phyloP scores from a whole-genome alignment of 2,797 vertebrate species.

The Meriones psammophilus region DNA sequence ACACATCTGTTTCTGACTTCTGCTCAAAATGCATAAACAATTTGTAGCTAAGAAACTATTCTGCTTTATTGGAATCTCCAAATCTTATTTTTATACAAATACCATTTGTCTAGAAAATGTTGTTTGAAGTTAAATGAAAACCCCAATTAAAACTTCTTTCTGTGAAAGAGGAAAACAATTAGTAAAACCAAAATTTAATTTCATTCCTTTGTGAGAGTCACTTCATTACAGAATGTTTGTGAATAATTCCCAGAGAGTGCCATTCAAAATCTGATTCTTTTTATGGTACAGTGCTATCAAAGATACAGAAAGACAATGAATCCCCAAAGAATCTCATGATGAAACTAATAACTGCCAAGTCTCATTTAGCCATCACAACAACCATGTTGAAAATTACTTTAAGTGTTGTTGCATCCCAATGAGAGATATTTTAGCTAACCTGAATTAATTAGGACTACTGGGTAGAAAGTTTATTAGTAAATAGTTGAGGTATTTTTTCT shows the following conservation, averaged over 20 bases:
- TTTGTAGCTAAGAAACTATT: slow-evolving; percentile 1
- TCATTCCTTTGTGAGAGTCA: slow-evolving; percentile 12
- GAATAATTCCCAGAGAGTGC: not conserved
- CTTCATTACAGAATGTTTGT: slow-evolving; percentile 48
- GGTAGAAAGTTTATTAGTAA: not conserved
- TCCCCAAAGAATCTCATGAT: not conserved
- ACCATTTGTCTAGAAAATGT: not conserved
- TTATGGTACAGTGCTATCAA: slow-evolving; percentile 24
- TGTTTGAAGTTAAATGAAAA: slow-evolving; percentile 25
- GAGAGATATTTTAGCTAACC: not conserved
- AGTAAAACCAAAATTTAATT: slow-evolving; percentile 52
- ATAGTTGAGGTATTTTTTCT: not conserved
- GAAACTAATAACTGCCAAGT: not conserved
- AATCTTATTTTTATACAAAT: not conserved
- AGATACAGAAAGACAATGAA: not conserved
- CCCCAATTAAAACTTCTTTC: not conserved
- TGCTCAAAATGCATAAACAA: slow-evolving; percentile 47
- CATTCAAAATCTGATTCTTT: slow-evolving; percentile 27
- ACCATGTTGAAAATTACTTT: not conserved
- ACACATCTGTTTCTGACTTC: slow-evolving; percentile 11
- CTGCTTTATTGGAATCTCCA: not conserved
- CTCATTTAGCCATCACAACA: slow-evolving; percentile 42
- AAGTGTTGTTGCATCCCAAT: slow-evolving; percentile 1
- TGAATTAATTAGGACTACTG: not conserved
- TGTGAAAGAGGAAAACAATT: slow-evolving; percentile 42